These are phyloP conservation scores for Aphelocoma californica DNA, from an alignment of 2,797 vertebrate species.

Conservation along the genomic window DNA sequence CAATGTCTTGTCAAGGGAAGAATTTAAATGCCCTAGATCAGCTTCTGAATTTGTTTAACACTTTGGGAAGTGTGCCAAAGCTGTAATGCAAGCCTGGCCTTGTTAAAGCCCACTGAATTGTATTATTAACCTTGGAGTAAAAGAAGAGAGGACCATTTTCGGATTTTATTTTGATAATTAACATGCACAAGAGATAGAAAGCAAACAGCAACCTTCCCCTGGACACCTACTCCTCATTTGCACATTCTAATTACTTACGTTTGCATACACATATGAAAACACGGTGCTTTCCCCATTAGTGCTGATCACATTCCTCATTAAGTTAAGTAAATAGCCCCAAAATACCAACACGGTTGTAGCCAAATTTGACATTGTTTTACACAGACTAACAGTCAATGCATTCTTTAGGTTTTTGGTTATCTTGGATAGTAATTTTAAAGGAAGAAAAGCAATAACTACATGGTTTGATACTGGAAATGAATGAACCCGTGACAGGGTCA, in stretches of 20 bases:
- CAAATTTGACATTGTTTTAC: constrained; percentile 2
- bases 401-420: neutral
- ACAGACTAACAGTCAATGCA: neutral
- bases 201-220: constrained; percentile 66
- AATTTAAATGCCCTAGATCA: neutral
- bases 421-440: neutral
- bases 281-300: constrained; percentile 19
- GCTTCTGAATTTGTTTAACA: neutral
- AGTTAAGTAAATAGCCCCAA: constrained; percentile 61
- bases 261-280: constrained; percentile 62
- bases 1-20: neutral
- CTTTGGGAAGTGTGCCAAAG: neutral
- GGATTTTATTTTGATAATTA: constrained; percentile 63
- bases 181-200: constrained; percentile 37
- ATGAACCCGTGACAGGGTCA: neutral
- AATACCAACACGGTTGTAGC: neutral
- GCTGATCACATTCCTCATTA: constrained; percentile 63
- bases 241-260: constrained; percentile 62
- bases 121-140: constrained; percentile 58
- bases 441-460: accelerated
- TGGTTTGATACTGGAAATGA: neutral
- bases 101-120: constrained; percentile 46
- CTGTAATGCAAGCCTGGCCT: constrained; percentile 16
- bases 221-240: constrained; percentile 66
- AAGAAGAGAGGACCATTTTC: constrained; percentile 13